Base-by-base conservation (phyloP, 2,888 invertebrate species). In the Taenaris catops region DNA sequence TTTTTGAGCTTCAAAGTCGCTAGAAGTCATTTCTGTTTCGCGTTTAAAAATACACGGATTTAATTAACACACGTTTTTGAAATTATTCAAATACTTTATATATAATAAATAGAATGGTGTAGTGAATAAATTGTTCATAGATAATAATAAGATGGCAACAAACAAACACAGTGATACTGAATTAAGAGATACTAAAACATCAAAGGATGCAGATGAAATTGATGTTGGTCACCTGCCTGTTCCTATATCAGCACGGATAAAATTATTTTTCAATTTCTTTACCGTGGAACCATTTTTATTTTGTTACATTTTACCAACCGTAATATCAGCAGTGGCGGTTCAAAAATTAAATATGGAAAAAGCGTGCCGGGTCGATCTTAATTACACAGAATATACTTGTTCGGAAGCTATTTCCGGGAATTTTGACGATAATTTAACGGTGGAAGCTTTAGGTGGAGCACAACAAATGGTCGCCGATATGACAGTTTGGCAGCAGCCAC, bases 231-330 rank as follows among this genome's bases (percentile, higher is more conserved):
- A n/a, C n/a, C n/a, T 20, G 20, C 3, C 12, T 6, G 24, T 1
- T 3, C 7, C 49, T 2, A 35, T 48, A 27, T 46, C 62, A 1
- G 44, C 49, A 21, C 20, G 10, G 17, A 40, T 72, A 1, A 49
- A 48, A 38, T 58, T 45, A 8, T 37, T 60, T 18, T 46, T 75
- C 3, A 55, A 46, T 2, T 75, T 70, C 44, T 69, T 92, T 8
- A 91, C 92, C 0, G 91, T 92, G 1, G 92, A 92, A 62, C 92
- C 92, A 0, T 89, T 90, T 53, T 59, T 92, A 25, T 67, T 91
- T 3, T 90, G 89, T 45, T 92, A 91, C 52, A 78, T 92, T 10
- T 70, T 92, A 57, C 91, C 92, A 5, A 87, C 76, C 48, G 80
- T 89, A 0, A 69, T 91, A 42, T 92, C 93, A 1, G 88, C 89